Evolutionary conservation across 1,140 invertebrate species (phyloP), one percentile per base, ranked within the genome.

Genomic region (Lordiphosa clarofinis): DNA sequence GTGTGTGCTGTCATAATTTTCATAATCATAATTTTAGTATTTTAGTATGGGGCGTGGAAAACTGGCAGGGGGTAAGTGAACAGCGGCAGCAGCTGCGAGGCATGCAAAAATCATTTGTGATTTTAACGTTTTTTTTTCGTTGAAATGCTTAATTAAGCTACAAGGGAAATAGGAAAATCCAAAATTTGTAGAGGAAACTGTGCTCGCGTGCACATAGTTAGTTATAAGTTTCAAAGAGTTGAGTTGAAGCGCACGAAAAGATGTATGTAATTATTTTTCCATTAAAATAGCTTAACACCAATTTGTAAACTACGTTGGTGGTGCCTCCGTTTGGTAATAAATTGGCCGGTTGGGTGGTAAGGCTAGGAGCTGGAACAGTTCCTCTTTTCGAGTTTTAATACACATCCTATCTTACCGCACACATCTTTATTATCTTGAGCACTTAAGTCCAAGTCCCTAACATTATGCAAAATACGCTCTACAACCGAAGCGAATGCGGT

Each of bases 1-100:
- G 76, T n/a, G n/a, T n/a, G n/a, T n/a, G n/a, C 72, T 81, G 76
- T 81, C 76, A 81, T 82, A 67, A 71, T 71, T 67, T 70, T 66
- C 35, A 54, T 63, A 81, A 75, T 81, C 76, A 82, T 82, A 84
- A 84, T 76, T 81, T 82, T 42, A 40, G 24, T 58, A 76, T 61
- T 81, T 82, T 76, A 64, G 37, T 64, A 52, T 33, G 40, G 68
- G 76, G 76, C 76, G 76, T 82, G 72, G 50, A 48, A 24, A 43
- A 37, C 44, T 58, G 35, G 12, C 54, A 54, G 63, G 76, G 76
- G 54, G 54, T 81, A 76, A 82, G 53, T 68, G 76, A 82, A 38
- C 65, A 69, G 72, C 76, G 6, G 76, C 76, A 82, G 24, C 24
- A 28, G 24, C 24, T 28, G 76, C 76, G 76, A 67, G 39, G 36